Conservation (phyloP, 2,888 invertebrate genomes). For the Aleiodes testaceus region DNA sequence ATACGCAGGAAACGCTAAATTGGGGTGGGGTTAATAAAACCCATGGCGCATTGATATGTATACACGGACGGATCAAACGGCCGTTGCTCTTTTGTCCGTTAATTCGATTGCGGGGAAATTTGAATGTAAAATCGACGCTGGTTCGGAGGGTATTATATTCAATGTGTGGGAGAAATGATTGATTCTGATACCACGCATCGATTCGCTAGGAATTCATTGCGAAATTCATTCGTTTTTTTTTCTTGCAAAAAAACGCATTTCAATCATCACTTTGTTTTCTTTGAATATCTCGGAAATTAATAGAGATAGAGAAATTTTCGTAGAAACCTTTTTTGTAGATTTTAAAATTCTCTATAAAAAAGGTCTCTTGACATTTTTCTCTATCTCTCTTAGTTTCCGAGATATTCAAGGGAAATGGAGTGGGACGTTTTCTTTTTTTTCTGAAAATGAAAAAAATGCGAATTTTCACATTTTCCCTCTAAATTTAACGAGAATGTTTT, state of each 20-base stretch:
- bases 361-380: too few relatives aligned
- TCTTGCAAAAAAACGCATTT: too few relatives aligned
- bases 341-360: too few relatives aligned
- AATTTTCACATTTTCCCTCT: constrained; percentile 22
- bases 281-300: too few relatives aligned
- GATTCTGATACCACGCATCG: constrained; percentile 8
- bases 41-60: constrained; percentile 29
- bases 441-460: not conserved
- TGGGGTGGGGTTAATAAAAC: constrained; percentile 19
- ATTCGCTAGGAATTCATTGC: constrained; percentile 9
- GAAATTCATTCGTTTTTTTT: not conserved
- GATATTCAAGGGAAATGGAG: too few relatives aligned
- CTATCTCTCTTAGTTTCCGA: too few relatives aligned
- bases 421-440: not conserved
- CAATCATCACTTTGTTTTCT: too few relatives aligned
- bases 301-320: too few relatives aligned
- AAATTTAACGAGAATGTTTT: constrained; percentile 34
- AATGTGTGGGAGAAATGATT: constrained; percentile 23
- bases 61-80: constrained; percentile 66
- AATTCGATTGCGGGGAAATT: constrained; percentile 69
- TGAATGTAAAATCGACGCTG: constrained; percentile 67
- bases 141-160: constrained; percentile 7
- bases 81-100: constrained; percentile 66
- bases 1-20: constrained; percentile 50
- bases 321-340: too few relatives aligned